Base-by-base conservation (phyloP, 1,140 invertebrate genomes). In the Drosophila pachea region DNA sequence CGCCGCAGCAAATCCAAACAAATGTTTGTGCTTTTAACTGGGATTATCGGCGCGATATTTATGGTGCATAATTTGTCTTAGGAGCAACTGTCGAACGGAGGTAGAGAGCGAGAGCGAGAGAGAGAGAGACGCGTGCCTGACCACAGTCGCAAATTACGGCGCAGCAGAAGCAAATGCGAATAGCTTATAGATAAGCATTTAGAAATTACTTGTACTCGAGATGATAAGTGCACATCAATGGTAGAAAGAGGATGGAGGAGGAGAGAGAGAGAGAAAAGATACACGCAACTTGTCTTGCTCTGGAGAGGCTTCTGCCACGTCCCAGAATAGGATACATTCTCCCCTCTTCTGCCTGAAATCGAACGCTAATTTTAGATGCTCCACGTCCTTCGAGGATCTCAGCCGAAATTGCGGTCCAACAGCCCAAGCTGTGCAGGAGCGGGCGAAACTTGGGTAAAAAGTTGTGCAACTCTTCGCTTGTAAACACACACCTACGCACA, bases 21-120 rank as follows among this genome's bases (percentile, higher is more conserved):
- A 84, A 84, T 84, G 79, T 74, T 79, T 71, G 73, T 68, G 79
- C 79, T 84, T 84, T 84, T 86, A 84, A 84, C 66, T 70, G 76
- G 81, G 79, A 84, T 84, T 84, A 86, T 84, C 81, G 79, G 56
- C 69, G 59, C 69, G 66, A 74, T 86, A 86, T 84, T 84, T 84
- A 84, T 84, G 73, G 81, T 62, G 68, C 69, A 86, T 74, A 69
- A 79, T 84, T 86, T 76, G 66, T 79, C 79, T 84, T 66, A 48
- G 32, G 65, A 62, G 47, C 52, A 73, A 78, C 55, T 49, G 59
- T 5, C 45, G 43, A 9, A 1, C 14, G 12, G 4, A 14, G 42
- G 43, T 14, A 29, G 43, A 12, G 11, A 42, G 7, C 1, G 6
- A n/a, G 35, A 11, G 8, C 22, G 7, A 42, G 40, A 12, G 40